Conservation (phyloP, 2,888 invertebrate species). For the Formica aserva region DNA sequence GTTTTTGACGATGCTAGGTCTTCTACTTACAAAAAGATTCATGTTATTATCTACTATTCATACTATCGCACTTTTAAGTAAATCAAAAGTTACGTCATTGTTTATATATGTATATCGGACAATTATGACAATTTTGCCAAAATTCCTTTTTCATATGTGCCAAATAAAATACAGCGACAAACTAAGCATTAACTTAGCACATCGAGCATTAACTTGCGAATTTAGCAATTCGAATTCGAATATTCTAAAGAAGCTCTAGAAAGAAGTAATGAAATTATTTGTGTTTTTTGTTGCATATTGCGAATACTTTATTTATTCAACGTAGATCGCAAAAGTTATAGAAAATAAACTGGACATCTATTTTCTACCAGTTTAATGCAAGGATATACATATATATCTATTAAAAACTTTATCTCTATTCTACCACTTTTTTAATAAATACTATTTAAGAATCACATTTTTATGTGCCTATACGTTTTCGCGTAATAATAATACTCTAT, state of each 20-base stretch:
- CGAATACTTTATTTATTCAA: background rate
- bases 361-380: background rate
- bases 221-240: background rate
- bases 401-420: background rate
- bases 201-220: background rate
- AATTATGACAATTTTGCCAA: background rate
- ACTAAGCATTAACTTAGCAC: conserved; percentile 3
- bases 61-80: conserved; percentile 10
- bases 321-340: background rate
- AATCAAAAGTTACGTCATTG: background rate
- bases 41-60: background rate
- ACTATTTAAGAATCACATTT: background rate
- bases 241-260: background rate
- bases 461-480: background rate
- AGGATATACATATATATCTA: background rate
- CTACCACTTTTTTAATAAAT: background rate
- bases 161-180: background rate
- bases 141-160: background rate
- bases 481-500: conserved; percentile 13
- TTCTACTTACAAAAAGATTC: background rate
- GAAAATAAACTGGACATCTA: background rate
- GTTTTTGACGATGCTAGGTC: background rate
- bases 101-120: background rate
- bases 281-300: background rate
- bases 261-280: conserved; percentile 10